These are phyloP conservation scores for Lytechinus variegatus DNA, from an alignment of 35 echinoderm and acorn worm genomes.

Conservation along the genomic window DNA sequence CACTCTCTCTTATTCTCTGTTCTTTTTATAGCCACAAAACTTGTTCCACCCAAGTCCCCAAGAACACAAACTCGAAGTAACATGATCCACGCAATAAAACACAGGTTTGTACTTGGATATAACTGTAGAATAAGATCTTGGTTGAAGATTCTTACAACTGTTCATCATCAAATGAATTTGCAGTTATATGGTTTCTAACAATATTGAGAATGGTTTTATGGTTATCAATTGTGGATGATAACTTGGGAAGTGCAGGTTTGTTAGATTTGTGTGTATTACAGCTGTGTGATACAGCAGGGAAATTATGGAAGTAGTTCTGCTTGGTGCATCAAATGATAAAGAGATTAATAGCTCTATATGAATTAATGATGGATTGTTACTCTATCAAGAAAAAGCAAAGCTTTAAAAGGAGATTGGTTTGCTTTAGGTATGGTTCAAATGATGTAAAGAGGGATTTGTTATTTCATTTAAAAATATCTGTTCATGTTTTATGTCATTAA, in stretches of 20 bases:
- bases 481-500: neutral
- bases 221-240: no score
- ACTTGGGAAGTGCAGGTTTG: no score
- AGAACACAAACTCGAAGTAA: conserved; percentile 48
- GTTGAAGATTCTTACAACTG: no score
- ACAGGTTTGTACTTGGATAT: conserved; percentile 59
- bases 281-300: no score
- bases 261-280: no score
- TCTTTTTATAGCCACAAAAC: neutral
- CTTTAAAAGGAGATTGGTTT: neutral
- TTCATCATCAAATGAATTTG: no score
- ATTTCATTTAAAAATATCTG: neutral
- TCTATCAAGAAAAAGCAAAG: neutral
- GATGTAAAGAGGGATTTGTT: neutral
- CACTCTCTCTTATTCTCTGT: neutral
- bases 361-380: neutral
- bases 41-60: conserved; percentile 53
- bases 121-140: neutral
- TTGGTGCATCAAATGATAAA: no score
- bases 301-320: no score
- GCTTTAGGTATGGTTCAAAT: neutral
- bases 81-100: conserved; percentile 82
- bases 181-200: no score
- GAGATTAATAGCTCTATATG: no score
- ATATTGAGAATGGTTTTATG: no score